These are phyloP conservation scores for Eumaeus atala DNA, from an alignment of 1,140 invertebrate species.

Conservation along the genomic window DNA sequence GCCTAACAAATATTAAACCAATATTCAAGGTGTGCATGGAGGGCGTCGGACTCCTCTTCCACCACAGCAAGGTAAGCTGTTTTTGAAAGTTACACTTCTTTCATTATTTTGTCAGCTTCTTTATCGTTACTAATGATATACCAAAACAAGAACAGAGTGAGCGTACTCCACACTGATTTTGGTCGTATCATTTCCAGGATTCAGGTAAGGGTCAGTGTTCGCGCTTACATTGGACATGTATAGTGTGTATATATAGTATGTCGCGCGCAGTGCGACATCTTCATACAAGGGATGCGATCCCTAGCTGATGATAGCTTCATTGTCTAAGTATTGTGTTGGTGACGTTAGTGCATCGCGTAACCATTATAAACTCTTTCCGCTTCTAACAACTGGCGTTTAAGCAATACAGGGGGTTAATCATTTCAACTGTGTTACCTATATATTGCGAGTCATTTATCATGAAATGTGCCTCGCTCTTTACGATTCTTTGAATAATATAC, in stretches of 20 bases:
- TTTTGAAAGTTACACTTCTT: slow-evolving; percentile 22
- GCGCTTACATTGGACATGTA: slow-evolving; percentile 53
- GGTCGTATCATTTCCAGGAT: slow-evolving; percentile 39
- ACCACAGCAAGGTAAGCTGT: slow-evolving; percentile 95
- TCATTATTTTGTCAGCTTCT: slow-evolving; percentile 51
- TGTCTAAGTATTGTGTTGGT: slow-evolving; percentile 53
- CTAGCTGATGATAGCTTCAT: slow-evolving; percentile 42
- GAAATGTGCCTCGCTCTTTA: not conserved
- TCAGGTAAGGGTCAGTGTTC: slow-evolving; percentile 64
- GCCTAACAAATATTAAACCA: not conserved
- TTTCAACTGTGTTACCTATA: not conserved
- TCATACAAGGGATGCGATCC: slow-evolving; percentile 31
- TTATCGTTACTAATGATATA: slow-evolving; percentile 39
- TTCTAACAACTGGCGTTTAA: slow-evolving; percentile 1
- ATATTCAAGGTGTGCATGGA: slow-evolving; percentile 92
- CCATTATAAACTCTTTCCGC: slow-evolving; percentile 25
- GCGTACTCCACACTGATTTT: slow-evolving; percentile 32
- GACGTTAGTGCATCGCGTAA: slow-evolving; percentile 47
- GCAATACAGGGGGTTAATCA: not conserved
- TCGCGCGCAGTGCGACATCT: slow-evolving; percentile 32
- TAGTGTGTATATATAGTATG: slow-evolving; percentile 39
- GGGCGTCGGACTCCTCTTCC: slow-evolving; percentile 97
- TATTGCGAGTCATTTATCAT: too few species aligned
- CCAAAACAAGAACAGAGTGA: slow-evolving; percentile 35
- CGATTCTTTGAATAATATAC: not conserved